phyloP scores from a whole-genome alignment of 2,888 invertebrate genomes.

The Acanthosepion esculentum region DNA sequence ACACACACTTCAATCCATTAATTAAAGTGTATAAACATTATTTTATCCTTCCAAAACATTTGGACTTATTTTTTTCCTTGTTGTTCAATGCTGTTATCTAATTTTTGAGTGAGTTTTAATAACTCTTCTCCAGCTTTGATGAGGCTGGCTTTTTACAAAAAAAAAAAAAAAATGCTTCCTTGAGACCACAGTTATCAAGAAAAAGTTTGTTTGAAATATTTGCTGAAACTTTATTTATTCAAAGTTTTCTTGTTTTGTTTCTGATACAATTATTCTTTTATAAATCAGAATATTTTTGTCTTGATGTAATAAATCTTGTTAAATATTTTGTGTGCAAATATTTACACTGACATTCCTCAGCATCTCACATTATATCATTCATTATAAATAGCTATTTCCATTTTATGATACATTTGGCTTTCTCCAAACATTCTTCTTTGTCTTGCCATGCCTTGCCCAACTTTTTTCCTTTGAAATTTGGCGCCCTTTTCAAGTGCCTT shows the following conservation, averaged over 20 bases:
- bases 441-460: background rate
- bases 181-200: background rate
- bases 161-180: background rate
- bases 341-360: background rate
- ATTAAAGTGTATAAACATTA: background rate
- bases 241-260: conserved; percentile 18
- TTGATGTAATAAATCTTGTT: background rate
- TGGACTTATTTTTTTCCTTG: background rate
- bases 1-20: background rate
- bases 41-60: background rate
- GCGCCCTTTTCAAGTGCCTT: background rate
- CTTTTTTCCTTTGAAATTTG: background rate
- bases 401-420: background rate
- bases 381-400: background rate
- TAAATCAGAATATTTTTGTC: background rate
- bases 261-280: conserved; percentile 33
- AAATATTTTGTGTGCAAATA: conserved; percentile 33
- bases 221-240: background rate
- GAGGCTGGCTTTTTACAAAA: background rate
- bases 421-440: conserved; percentile 14
- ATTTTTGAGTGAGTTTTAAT: background rate
- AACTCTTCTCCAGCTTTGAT: background rate
- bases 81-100: conserved; percentile 33
- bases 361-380: background rate
- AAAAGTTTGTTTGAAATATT: background rate